Evolutionary conservation across 2,797 vertebrate species (phyloP).

Genomic region (Nasua narica): DNA sequence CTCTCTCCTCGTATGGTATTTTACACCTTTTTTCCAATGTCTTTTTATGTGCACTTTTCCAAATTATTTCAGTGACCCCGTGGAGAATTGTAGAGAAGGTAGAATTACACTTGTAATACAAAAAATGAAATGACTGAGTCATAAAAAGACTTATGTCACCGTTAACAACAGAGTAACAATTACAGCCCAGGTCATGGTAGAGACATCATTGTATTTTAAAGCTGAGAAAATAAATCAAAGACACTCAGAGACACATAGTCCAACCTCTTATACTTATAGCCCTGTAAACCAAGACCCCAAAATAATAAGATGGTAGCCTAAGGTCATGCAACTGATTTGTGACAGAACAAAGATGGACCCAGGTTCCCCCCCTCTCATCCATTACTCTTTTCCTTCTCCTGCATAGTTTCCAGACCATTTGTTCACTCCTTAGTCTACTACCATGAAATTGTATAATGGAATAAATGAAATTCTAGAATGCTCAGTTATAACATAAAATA

Average conservation of each 20-base stretch:
- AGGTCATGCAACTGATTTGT: not conserved
- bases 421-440: not conserved
- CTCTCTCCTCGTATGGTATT: not conserved
- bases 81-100: not conserved
- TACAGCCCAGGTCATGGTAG: not conserved
- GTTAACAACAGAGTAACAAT: not conserved
- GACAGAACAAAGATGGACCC: not conserved
- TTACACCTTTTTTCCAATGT: not conserved
- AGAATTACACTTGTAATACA: not conserved
- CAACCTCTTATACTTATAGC: not conserved
- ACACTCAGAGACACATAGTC: not conserved
- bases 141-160: not conserved
- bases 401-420: not conserved
- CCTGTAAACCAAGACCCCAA: not conserved
- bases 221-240: not conserved
- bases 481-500: not conserved
- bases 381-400: not conserved
- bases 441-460: not conserved
- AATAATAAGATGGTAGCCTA: not conserved
- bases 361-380: not conserved
- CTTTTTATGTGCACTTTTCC: not conserved
- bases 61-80: not conserved
- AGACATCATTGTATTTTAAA: constrained; percentile 19
- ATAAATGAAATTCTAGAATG: not conserved
- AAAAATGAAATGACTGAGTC: not conserved